Conservation (phyloP, 53 echinoderm and acorn worm genomes). For the Arbacia lixula region DNA sequence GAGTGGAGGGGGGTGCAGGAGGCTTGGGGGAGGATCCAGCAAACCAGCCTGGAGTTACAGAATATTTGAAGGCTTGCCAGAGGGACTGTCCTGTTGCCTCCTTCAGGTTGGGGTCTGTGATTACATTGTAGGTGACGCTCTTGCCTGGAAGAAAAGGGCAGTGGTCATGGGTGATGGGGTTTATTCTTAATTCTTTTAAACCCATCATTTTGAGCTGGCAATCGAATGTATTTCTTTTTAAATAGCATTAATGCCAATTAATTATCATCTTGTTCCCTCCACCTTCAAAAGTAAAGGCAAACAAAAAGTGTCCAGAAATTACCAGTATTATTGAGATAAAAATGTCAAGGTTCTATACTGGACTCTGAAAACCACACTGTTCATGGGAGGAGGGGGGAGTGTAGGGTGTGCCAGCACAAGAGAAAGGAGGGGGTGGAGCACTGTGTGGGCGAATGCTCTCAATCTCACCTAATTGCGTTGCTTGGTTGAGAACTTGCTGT, state of each 20-base stretch:
- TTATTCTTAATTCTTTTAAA: too few relatives aligned
- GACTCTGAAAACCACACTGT: too few relatives aligned
- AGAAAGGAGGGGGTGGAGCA: too few relatives aligned
- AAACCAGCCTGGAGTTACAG: conserved; percentile 82
- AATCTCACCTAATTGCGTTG: conserved; percentile 73
- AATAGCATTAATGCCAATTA: too few relatives aligned
- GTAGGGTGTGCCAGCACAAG: too few relatives aligned
- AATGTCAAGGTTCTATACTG: too few relatives aligned
- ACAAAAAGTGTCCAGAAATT: too few relatives aligned
- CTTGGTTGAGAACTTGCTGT: conserved; percentile 72
- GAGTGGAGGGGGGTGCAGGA: background rate
- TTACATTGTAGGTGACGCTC: conserved; percentile 73
- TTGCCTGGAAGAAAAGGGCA: conserved; percentile 63
- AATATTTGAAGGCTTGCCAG: conserved; percentile 76
- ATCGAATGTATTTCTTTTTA: too few relatives aligned
- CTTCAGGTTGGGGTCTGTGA: conserved; percentile 76
- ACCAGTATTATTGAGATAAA: too few relatives aligned
- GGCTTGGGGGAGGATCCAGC: conserved; percentile 2
- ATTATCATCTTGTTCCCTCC: background rate
- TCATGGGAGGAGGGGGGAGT: too few relatives aligned
- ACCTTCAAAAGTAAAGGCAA: background rate
- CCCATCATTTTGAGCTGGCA: too few relatives aligned
- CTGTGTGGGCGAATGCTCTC: too few relatives aligned
- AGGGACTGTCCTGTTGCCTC: conserved; percentile 75
- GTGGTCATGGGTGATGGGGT: background rate